Evolutionary conservation across 2,888 invertebrate species (phyloP).

Genomic region (Serrognathus titanus): DNA sequence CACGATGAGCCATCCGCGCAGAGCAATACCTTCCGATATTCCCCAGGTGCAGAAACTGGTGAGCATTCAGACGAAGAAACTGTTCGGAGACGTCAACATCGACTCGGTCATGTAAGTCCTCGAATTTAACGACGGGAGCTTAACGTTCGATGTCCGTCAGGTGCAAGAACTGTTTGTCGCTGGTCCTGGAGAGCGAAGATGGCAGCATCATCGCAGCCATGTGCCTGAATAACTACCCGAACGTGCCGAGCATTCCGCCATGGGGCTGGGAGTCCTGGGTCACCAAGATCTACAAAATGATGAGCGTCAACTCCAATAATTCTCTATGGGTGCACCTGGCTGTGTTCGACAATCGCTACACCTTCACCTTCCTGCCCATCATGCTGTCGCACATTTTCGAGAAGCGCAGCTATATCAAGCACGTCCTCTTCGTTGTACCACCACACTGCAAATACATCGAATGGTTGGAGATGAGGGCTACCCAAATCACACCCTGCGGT

Average conservation of each 20-base stretch:
- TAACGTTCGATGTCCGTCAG: slow-evolving; percentile 15
- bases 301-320: slow-evolving; percentile 50
- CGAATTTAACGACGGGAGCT: no score
- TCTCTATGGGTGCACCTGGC: slow-evolving; percentile 60
- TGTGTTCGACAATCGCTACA: slow-evolving; percentile 54
- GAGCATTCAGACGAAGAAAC: slow-evolving; percentile 27
- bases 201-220: slow-evolving; percentile 39
- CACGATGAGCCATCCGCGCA: slow-evolving; percentile 11
- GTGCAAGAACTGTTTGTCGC: slow-evolving; percentile 46
- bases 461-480: slow-evolving; percentile 38
- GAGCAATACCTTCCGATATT: slow-evolving; percentile 34
- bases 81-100: slow-evolving; percentile 41
- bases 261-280: slow-evolving; percentile 60
- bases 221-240: slow-evolving; percentile 51
- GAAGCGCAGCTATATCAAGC: slow-evolving; percentile 50
- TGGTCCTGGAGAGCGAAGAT: slow-evolving; percentile 40
- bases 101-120: slow-evolving; percentile 35
- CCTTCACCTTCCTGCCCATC: slow-evolving; percentile 40
- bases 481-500: slow-evolving; percentile 35
- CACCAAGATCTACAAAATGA: slow-evolving; percentile 54
- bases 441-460: slow-evolving; percentile 39
- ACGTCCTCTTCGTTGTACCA: slow-evolving; percentile 55
- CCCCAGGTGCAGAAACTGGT: slow-evolving; percentile 32
- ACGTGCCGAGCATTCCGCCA: slow-evolving; percentile 55
- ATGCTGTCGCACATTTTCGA: slow-evolving; percentile 52